Percentiles rank a stretch among this genome's conserved stretches.
Evolutionary conservation across 1,140 invertebrate species (phyloP).

Genomic region (Trachelipus rathkii): DNA sequence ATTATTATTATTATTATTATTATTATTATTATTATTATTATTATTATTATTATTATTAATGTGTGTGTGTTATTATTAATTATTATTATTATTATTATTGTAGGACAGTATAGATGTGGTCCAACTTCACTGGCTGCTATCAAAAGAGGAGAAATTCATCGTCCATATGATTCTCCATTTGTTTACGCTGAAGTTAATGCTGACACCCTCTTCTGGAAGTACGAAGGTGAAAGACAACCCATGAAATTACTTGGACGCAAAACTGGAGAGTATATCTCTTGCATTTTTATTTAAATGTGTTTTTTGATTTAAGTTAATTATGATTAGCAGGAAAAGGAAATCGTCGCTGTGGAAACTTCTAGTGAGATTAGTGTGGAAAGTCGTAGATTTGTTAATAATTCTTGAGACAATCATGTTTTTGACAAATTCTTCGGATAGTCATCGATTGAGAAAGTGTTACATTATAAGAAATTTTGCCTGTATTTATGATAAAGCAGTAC

Average conservation of each 20-base stretch:
- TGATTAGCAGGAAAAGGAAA: no score
- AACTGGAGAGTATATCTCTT: slow-evolving; percentile 56
- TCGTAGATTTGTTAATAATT: no score
- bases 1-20: slow-evolving; percentile 6
- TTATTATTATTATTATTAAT: no score
- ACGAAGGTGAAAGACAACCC: slow-evolving; percentile 71
- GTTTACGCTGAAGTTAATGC: slow-evolving; percentile 57
- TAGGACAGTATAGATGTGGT: slow-evolving; percentile 46
- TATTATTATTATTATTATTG: slow-evolving; percentile 45
- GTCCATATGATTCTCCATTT: slow-evolving; percentile 53
- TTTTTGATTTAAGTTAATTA: no score
- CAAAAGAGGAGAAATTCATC: slow-evolving; percentile 71
- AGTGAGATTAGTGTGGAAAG: no score
- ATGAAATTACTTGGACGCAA: slow-evolving; percentile 74
- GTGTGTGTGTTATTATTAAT: neutral
- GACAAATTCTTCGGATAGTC: slow-evolving; percentile 29
- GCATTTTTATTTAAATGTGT: no score
- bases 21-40: neutral
- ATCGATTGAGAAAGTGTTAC: neutral
- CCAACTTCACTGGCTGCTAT: slow-evolving; percentile 69
- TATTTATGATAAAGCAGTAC: no score
- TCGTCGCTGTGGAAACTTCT: no score
- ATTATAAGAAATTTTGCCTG: no score
- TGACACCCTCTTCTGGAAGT: slow-evolving; percentile 75
- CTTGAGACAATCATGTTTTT: no score